phyloP scores from a whole-genome alignment of 2,797 vertebrate genomes.

The Anabas testudineus region DNA sequence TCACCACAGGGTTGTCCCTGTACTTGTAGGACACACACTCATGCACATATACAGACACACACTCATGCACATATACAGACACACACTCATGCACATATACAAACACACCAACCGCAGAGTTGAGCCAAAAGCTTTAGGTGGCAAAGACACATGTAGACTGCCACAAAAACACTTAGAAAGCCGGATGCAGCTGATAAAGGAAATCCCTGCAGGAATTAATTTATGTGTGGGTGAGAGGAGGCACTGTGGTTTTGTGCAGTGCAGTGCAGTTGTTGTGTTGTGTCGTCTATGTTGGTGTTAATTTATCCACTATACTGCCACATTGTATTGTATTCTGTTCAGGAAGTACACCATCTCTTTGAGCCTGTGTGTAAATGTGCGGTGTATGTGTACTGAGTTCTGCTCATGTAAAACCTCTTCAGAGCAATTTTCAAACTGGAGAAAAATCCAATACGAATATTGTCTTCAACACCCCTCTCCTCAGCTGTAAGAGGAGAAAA shows the following conservation, averaged over 20 bases:
- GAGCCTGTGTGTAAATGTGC: conserved; percentile 1
- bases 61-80: conserved; percentile 22
- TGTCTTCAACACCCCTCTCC: conserved; percentile 39
- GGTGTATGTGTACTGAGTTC: conserved; percentile 8
- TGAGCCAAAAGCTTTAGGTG: conserved; percentile 22
- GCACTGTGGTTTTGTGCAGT: conserved; percentile 47
- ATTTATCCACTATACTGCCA: conserved; percentile 16
- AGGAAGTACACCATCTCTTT: conserved; percentile 20
- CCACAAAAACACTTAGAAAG: conserved; percentile 21
- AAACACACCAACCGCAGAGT: conserved; percentile 28
- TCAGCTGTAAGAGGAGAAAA: conserved; percentile 55
- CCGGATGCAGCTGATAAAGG: conserved; percentile 37
- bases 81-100: too few species aligned
- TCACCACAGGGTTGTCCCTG: conserved; percentile 68
- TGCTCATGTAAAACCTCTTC: conserved; percentile 47
- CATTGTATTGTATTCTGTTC: conserved; percentile 32
- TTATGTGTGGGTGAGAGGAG: conserved; percentile 21
- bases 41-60: conserved; percentile 20
- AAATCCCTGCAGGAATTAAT: conserved; percentile 31
- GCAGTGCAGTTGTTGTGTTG: conserved; percentile 47
- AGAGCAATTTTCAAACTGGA: conserved; percentile 56
- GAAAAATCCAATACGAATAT: conserved; percentile 52
- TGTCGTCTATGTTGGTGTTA: conserved; percentile 17
- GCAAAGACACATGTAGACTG: background rate
- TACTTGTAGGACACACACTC: conserved; percentile 25